phyloP scores from a whole-genome alignment of 2,113 vertebrate species.

The Sebastes fasciatus region DNA sequence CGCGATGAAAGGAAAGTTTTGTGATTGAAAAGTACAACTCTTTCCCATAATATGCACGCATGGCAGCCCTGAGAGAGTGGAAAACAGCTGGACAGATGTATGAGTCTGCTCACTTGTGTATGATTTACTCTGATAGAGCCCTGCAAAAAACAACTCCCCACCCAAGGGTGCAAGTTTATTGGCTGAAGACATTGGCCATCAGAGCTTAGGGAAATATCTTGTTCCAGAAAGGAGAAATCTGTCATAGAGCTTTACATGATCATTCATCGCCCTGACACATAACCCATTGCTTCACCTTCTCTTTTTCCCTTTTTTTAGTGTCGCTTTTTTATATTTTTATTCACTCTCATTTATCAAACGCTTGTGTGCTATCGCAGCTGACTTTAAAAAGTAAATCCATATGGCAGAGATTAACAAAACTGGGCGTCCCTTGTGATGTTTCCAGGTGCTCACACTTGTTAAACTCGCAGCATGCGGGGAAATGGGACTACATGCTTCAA shows the following conservation, averaged over 20 bases:
- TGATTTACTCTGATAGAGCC: slow-evolving; percentile 45
- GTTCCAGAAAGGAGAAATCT: slow-evolving; percentile 15
- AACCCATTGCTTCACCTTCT: neutral
- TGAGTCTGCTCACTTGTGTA: slow-evolving; percentile 11
- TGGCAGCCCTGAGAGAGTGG: slow-evolving; percentile 4
- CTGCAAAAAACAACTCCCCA: slow-evolving; percentile 18
- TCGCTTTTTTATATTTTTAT: neutral
- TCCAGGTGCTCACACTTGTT: slow-evolving; percentile 24
- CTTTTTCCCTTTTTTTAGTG: neutral
- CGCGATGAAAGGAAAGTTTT: neutral
- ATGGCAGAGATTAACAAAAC: slow-evolving; percentile 29
- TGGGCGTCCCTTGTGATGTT: slow-evolving; percentile 14
- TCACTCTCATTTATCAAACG: slow-evolving; percentile 1
- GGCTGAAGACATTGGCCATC: neutral
- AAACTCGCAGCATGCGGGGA: slow-evolving; percentile 6
- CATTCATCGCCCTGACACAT: neutral
- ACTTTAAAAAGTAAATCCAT: slow-evolving; percentile 35
- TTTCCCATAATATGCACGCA: slow-evolving; percentile 39
- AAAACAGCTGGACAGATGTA: slow-evolving; percentile 40
- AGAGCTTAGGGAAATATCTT: slow-evolving; percentile 26
- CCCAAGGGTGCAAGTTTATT: slow-evolving; percentile 22
- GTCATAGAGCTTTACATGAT: slow-evolving; percentile 15
- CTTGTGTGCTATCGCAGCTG: slow-evolving; percentile 12
- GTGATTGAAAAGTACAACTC: slow-evolving; percentile 35
- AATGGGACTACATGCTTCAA: neutral